phyloP scores from a whole-genome alignment of 2,888 invertebrate genomes.

The Coenonympha glycerion region DNA sequence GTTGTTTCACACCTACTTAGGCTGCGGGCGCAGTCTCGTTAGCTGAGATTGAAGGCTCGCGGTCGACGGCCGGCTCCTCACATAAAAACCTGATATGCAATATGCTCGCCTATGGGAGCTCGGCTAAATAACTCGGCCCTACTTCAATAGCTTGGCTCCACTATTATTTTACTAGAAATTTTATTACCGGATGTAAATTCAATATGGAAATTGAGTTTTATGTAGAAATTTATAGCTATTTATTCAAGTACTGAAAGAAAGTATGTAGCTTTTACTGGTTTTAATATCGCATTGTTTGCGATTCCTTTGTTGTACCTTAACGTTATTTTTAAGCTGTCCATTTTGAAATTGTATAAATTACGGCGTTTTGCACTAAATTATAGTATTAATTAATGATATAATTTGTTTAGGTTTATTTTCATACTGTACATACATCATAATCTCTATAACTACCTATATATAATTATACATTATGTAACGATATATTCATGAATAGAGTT shows the following conservation, averaged over 20 bases:
- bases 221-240: background rate
- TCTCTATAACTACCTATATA: too few relatives aligned
- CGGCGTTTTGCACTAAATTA: background rate
- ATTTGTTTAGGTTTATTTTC: too few relatives aligned
- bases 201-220: background rate
- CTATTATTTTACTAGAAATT: constrained; percentile 17
- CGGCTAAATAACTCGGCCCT: constrained; percentile 33
- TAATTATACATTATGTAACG: too few relatives aligned
- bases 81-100: constrained; percentile 43
- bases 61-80: constrained; percentile 58
- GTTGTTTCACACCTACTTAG: constrained; percentile 70
- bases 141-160: constrained; percentile 21
- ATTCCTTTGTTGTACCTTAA: background rate
- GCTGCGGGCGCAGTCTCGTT: constrained; percentile 55
- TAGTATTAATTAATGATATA: too few relatives aligned
- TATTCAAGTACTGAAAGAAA: background rate
- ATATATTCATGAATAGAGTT: too few relatives aligned
- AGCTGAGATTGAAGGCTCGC: constrained; percentile 66
- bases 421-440: too few relatives aligned
- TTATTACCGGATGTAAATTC: background rate
- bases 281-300: background rate
- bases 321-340: too few relatives aligned
- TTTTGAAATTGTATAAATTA: too few relatives aligned
- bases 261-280: background rate
- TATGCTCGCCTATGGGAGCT: constrained; percentile 35